Conservation (phyloP, 2,888 invertebrate genomes). For the Hemistola chrysoprasaria region DNA sequence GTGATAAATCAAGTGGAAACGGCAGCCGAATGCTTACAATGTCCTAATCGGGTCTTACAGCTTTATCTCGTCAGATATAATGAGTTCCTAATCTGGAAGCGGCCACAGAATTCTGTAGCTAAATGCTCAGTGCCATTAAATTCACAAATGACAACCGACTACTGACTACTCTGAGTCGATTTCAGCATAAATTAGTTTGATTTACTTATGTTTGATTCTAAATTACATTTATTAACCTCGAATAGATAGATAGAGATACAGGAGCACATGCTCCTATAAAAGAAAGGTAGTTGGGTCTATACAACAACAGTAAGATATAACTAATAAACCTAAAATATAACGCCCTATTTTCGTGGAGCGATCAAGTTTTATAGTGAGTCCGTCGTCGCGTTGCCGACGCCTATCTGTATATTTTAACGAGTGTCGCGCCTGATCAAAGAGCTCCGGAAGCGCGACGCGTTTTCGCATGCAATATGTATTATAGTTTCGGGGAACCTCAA, state of each 20-base stretch:
- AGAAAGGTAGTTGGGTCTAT: too few species aligned
- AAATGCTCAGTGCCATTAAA: constrained; percentile 43
- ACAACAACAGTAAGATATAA: too few species aligned
- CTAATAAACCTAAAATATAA: constrained; percentile 1
- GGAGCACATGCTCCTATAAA: too few species aligned
- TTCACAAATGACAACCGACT: constrained; percentile 40
- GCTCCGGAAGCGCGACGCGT: constrained; percentile 43
- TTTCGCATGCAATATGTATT: constrained; percentile 60
- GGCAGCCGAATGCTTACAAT: constrained; percentile 36
- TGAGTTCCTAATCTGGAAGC: constrained; percentile 69
- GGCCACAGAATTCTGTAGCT: constrained; percentile 63
- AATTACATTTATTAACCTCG: too few species aligned
- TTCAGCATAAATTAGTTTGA: constrained; percentile 29
- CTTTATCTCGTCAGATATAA: constrained; percentile 69
- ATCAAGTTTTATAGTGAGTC: constrained; percentile 27
- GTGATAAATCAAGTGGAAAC: constrained; percentile 31
- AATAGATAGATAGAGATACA: too few species aligned
- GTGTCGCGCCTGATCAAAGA: constrained; percentile 44
- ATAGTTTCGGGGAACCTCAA: constrained; percentile 59
- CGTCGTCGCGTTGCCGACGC: constrained; percentile 15
- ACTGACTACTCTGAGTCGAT: constrained; percentile 9
- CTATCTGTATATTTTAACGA: constrained; percentile 26
- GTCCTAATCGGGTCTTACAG: constrained; percentile 49
- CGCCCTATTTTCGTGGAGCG: constrained; percentile 22
- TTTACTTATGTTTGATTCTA: neutral